These are phyloP conservation scores for Setipinna tenuifilis DNA, from an alignment of 2,797 vertebrate species.

Conservation along the genomic window DNA sequence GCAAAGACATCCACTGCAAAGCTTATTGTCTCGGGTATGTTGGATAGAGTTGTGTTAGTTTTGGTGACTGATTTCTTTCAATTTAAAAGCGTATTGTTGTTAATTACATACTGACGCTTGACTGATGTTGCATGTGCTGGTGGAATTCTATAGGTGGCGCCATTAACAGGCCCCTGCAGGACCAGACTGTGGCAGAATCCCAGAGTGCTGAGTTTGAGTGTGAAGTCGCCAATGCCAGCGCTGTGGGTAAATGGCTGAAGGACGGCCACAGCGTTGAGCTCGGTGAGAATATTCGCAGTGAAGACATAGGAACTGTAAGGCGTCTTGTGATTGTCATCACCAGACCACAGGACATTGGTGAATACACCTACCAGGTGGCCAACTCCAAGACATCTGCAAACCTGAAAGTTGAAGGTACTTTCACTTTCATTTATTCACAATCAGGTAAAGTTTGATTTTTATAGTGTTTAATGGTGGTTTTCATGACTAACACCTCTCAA, in stretches of 20 bases:
- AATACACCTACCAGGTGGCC: conserved; percentile 95
- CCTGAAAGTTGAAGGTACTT: conserved; percentile 91
- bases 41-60: neutral
- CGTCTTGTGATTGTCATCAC: conserved; percentile 84
- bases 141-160: conserved; percentile 82
- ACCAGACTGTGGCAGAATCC: conserved; percentile 91
- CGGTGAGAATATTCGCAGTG: conserved; percentile 80
- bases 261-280: conserved; percentile 82
- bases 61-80: neutral
- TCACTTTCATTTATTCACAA: neutral
- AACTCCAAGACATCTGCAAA: conserved; percentile 93
- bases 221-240: conserved; percentile 89
- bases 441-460: neutral
- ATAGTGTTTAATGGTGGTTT: neutral
- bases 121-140: neutral
- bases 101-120: neutral
- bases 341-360: conserved; percentile 88
- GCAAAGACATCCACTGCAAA: conserved; percentile 90
- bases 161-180: conserved; percentile 90
- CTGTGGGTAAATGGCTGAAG: conserved; percentile 90
- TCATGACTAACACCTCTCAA: conserved; percentile 25
- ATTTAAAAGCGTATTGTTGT: neutral
- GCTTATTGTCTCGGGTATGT: conserved; percentile 89
- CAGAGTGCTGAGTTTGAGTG: conserved; percentile 91
- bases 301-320: conserved; percentile 81